Evolutionary conservation across 2,888 invertebrate species (phyloP), one percentile per base, ranked within the genome.

Genomic region (Heliconius sara): DNA sequence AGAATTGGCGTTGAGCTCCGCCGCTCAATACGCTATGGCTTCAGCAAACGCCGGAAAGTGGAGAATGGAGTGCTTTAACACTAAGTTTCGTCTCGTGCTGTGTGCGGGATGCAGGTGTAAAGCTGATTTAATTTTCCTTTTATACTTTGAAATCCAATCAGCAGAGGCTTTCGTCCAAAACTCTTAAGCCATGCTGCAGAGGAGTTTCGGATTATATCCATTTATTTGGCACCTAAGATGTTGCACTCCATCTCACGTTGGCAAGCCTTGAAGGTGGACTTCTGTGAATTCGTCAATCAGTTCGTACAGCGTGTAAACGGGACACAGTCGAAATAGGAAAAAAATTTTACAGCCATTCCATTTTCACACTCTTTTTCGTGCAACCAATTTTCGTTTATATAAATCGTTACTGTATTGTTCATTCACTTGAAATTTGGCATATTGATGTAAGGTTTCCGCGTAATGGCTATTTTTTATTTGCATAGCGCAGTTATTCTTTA

Each of bases 391-490:
- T 70, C 70, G 47, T 25, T 76, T 73, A 80, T 70, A 66, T 65
- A 65, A 74, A 80, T 76, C 68, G 72, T 78, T 72, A 60, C 60
- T 77, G 30, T 65, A 81, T 73, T 73, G 72, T 73, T 63, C 74
- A 39, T 78, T 68, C 68, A 68, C 71, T 76, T 77, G 76, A 77
- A 80, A 76, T 82, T 80, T 79, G 76, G 74, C 77, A 75, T 82
- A 82, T 76, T 70, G 80, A 76, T 81, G 79, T 80, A 77, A 80
- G 71, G 72, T 67, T 52, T 68, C 78, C 80, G 67, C 72, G 79
- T 82, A 79, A 80, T 77, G 77, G 82, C 70, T 70, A 76, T 80
- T 82, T 82, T 82, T 82, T n/a, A 82, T 82, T 82, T 80, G 77
- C 68, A 75, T 65, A 74, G 34, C 76, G 70, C 73, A 66, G 75